These are phyloP conservation scores for Cosmia pyralina DNA, from an alignment of 2,888 invertebrate species.

Conservation along the genomic window DNA sequence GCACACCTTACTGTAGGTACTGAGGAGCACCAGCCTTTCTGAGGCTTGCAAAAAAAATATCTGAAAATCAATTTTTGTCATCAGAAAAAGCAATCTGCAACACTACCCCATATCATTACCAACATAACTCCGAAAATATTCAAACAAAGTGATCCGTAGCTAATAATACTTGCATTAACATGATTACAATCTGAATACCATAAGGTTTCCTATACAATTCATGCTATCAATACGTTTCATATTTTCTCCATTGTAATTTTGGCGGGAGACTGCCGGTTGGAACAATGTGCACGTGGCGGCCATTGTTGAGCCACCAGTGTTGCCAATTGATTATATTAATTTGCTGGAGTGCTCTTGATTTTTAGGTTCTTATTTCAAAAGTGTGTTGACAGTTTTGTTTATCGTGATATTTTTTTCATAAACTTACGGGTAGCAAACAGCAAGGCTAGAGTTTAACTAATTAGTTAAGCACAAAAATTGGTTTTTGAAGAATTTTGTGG, in stretches of 20 bases:
- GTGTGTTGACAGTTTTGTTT: neutral
- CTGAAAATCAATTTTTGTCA: neutral
- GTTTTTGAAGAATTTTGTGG: neutral
- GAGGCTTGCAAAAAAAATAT: neutral
- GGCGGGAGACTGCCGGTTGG: conserved; percentile 52
- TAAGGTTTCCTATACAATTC: conserved; percentile 77
- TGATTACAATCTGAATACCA: conserved; percentile 69
- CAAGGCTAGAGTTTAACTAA: neutral
- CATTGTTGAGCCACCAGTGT: conserved; percentile 76
- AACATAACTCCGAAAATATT: conserved; percentile 38
- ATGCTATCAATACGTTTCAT: conserved; percentile 76
- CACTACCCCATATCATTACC: conserved; percentile 14
- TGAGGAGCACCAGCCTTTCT: neutral
- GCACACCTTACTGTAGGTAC: no score
- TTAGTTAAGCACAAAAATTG: neutral
- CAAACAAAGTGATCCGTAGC: conserved; percentile 40
- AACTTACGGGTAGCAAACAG: neutral
- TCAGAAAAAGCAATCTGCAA: conserved; percentile 1
- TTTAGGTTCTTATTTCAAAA: conserved; percentile 31
- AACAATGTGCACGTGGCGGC: conserved; percentile 73
- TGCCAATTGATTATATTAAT: conserved; percentile 77
- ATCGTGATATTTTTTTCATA: neutral
- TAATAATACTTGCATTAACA: conserved; percentile 62
- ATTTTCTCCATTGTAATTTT: conserved; percentile 75
- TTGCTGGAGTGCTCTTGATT: conserved; percentile 61